Conservation (phyloP, 2,797 vertebrate species). For the Melanotaenia boesemani region DNA sequence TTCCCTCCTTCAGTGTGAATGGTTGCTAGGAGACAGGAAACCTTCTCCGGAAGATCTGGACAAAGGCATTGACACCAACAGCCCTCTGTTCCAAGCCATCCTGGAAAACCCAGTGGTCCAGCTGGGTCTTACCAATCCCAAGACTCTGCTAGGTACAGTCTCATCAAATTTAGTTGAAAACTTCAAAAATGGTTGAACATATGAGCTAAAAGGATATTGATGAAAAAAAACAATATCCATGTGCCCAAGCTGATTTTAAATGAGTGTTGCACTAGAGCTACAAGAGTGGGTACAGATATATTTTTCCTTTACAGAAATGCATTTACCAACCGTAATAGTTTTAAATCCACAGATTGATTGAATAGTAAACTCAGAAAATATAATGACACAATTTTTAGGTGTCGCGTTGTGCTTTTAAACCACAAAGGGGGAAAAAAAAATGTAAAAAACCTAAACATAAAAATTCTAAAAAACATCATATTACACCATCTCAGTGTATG, state of each 20-base stretch:
- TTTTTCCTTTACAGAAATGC: background rate
- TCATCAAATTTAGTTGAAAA: background rate
- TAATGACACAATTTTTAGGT: background rate
- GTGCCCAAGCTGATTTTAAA: no score
- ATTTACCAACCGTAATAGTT: background rate
- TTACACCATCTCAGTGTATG: background rate
- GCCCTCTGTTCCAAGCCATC: constrained; percentile 98
- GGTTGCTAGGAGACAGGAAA: constrained; percentile 97
- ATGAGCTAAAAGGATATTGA: background rate
- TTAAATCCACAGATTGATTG: background rate
- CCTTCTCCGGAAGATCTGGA: constrained; percentile 97
- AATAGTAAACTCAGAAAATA: background rate
- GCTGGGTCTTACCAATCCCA: constrained; percentile 96
- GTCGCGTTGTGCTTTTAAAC: background rate
- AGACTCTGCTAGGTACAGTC: constrained; percentile 91
- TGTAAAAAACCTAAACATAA: background rate
- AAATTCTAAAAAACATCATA: background rate
- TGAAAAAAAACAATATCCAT: background rate
- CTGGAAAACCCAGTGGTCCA: constrained; percentile 99
- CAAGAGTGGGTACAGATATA: background rate
- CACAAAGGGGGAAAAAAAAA: background rate
- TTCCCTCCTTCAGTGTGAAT: constrained; percentile 89
- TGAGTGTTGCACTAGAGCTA: no score
- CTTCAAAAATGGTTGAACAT: background rate
- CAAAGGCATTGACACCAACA: constrained; percentile 95